phyloP scores from a whole-genome alignment of 2,888 invertebrate genomes.

The Lumbricus terrestris region DNA sequence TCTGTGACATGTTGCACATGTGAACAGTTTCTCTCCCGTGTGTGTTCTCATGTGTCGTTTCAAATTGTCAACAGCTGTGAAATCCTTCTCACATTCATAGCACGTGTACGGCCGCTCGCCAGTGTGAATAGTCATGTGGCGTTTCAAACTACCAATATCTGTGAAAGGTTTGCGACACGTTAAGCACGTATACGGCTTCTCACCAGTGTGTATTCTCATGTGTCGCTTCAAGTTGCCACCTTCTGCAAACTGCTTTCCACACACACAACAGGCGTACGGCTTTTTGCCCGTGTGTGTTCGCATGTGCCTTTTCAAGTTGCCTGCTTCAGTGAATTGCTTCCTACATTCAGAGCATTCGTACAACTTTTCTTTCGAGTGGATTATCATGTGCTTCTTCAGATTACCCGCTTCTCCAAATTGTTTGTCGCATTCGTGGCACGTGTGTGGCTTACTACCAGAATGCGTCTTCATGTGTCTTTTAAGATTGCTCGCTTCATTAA shows the following conservation, averaged over 20 bases:
- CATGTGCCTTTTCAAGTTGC: slow-evolving; percentile 31
- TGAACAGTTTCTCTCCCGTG: slow-evolving; percentile 22
- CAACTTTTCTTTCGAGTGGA: slow-evolving; percentile 7
- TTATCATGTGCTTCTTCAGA: slow-evolving; percentile 27
- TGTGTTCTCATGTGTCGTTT: slow-evolving; percentile 34
- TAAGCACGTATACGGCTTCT: slow-evolving; percentile 28
- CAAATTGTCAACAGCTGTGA: slow-evolving; percentile 24
- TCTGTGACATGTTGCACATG: slow-evolving; percentile 27
- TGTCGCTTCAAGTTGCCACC: slow-evolving; percentile 30
- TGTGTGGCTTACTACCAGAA: slow-evolving; percentile 21
- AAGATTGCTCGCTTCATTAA: slow-evolving; percentile 27
- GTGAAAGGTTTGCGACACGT: slow-evolving; percentile 29
- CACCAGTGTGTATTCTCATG: slow-evolving; percentile 28
- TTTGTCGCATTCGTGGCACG: slow-evolving; percentile 28
- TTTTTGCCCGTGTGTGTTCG: slow-evolving; percentile 30
- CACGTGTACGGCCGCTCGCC: slow-evolving; percentile 33
- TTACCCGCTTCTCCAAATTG: slow-evolving; percentile 28
- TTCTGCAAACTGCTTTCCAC: slow-evolving; percentile 30
- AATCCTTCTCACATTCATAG: slow-evolving; percentile 29
- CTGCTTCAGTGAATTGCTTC: slow-evolving; percentile 15
- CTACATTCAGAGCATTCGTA: background rate
- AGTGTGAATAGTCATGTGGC: slow-evolving; percentile 32
- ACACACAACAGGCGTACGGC: slow-evolving; percentile 28
- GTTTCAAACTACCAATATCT: slow-evolving; percentile 27
- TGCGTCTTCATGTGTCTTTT: slow-evolving; percentile 28